phyloP scores from a whole-genome alignment of 2,113 vertebrate genomes.

The Peromyscus maniculatus region DNA sequence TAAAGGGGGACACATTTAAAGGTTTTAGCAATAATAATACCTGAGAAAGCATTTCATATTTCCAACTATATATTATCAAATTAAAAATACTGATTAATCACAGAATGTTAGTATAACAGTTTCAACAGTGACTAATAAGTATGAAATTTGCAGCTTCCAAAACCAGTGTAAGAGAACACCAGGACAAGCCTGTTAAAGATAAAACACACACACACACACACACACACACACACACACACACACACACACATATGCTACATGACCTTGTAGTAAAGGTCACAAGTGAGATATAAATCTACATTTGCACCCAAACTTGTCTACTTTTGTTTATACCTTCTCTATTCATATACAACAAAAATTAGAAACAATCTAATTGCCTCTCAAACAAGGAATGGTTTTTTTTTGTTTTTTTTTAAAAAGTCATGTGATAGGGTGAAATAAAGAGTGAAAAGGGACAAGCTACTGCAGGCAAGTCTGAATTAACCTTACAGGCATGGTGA shows the following conservation, averaged over 20 bases:
- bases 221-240: not conserved
- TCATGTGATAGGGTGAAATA: not conserved
- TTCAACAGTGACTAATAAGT: not conserved
- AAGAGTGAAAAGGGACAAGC: not conserved
- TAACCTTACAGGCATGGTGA: not conserved
- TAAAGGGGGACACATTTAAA: not conserved
- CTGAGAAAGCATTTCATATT: not conserved
- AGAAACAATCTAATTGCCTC: not conserved
- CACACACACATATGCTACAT: not conserved
- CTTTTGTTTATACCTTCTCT: not conserved
- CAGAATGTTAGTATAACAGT: not conserved
- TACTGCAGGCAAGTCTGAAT: not conserved
- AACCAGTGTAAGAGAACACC: not conserved
- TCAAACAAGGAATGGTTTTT: not conserved
- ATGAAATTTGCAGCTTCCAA: not conserved
- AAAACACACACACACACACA: not conserved
- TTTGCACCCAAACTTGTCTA: not conserved
- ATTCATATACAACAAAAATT: not conserved
- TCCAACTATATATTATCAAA: not conserved
- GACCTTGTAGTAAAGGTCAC: not conserved
- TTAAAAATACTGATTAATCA: conserved; percentile 34
- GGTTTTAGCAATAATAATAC: not conserved
- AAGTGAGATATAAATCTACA: conserved; percentile 14
- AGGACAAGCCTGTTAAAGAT: conserved; percentile 15
- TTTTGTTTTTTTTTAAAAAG: not conserved